Conservation (phyloP, 2,888 invertebrate genomes). For the Isotomurus palustris region DNA sequence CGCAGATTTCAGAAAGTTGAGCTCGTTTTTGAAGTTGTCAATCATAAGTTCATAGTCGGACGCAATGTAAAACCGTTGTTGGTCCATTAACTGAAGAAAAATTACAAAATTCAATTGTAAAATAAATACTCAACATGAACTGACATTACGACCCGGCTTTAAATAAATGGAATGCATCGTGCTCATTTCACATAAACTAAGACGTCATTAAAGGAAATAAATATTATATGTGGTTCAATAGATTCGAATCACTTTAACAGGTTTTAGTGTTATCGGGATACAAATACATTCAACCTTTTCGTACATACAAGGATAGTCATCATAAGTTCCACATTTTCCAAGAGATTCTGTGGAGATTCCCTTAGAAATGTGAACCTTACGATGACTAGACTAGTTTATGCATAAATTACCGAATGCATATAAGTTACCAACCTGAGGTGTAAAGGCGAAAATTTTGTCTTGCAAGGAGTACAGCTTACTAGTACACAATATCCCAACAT, state of each 20-base stretch:
- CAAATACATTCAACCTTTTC: no score
- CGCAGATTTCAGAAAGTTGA: conserved; percentile 95
- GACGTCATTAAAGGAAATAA: no score
- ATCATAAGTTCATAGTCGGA: conserved; percentile 97
- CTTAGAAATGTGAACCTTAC: no score
- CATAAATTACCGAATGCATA: no score
- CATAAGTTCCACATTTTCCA: not conserved
- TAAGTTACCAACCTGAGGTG: conserved; percentile 99
- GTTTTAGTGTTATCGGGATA: no score
- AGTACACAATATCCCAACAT: conserved; percentile 95
- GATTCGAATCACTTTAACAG: no score
- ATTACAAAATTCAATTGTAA: conserved; percentile 18
- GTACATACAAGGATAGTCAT: no score
- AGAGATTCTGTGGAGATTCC: no score
- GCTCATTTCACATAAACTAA: no score
- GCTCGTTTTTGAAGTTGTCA: conserved; percentile 94
- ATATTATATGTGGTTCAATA: no score
- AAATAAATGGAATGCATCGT: conserved; percentile 15
- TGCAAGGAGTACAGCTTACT: conserved; percentile 95
- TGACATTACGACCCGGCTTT: conserved; percentile 5
- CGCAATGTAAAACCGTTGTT: conserved; percentile 95
- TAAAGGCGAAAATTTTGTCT: conserved; percentile 95
- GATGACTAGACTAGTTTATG: no score
- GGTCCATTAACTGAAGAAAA: conserved; percentile 82
- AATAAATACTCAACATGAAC: not conserved